Evolutionary conservation across 2,888 invertebrate genomes (phyloP), one percentile per base, ranked within the genome.

Genomic region (Anarsia innoxiella): DNA sequence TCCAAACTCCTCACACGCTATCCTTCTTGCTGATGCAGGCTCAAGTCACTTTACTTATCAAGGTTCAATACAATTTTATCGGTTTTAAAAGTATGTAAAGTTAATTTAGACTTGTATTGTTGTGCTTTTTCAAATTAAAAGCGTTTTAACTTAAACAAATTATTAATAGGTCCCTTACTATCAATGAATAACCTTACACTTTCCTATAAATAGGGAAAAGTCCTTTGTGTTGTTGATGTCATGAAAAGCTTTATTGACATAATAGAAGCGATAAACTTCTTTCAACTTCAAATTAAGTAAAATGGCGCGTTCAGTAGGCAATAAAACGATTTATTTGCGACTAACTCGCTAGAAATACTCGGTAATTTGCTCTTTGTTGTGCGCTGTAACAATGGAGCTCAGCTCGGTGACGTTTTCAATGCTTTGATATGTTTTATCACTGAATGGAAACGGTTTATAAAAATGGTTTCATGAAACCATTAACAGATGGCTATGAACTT

Each of bases 341-440:
- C 33, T 39, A 37, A 39, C 25, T 34, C 31, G 39, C 15, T 34
- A 34, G 29, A 42, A 39, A 39, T 39, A 34, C 27, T 25, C 30
- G n/a, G 39, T 36, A 37, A 39, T 42, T 34, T 39, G 14, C 15
- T 14, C 37, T 35, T 41, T 41, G 40, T 40, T 38, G 39, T 26
- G 27, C 15, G 9, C 15, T 26, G n/a, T 26, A 34, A 40, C 40
- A 40, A 40, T 40, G 37, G 36, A n/a, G n/a, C n/a, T n/a, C 11
- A 2, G 36, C 23, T 32, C 27, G 23, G 23, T 40, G 40, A 29
- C 25, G 36, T 32, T 36, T 28, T 15, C 15, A 27, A 27, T 28
- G 35, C 28, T 35, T 35, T 19, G 35, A 35, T 32, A 29, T 31
- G 36, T 32, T 36, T 27, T 32, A 32, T 36, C 19, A 14, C 19